phyloP scores from a whole-genome alignment of 2,888 invertebrate species.

The Trypoxylon attenuatum region DNA sequence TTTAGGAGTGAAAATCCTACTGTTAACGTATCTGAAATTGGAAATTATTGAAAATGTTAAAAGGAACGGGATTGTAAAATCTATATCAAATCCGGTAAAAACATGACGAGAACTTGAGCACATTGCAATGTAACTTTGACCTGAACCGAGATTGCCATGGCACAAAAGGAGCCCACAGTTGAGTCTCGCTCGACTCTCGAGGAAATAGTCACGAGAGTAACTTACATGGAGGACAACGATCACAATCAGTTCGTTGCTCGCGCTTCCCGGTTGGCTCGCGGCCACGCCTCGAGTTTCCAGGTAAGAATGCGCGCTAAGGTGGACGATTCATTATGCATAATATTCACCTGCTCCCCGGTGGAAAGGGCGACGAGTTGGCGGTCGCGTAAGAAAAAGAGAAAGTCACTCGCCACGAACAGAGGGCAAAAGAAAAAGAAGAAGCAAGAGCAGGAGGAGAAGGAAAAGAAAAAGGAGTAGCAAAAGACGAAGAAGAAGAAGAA shows the following conservation, averaged over 20 bases:
- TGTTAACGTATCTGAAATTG: too few relatives aligned
- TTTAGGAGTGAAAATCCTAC: too few relatives aligned
- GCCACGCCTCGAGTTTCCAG: slow-evolving; percentile 49
- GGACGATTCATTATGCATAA: slow-evolving; percentile 60
- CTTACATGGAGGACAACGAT: too few relatives aligned
- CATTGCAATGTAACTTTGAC: too few relatives aligned
- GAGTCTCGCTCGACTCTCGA: too few relatives aligned
- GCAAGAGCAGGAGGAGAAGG: slow-evolving; percentile 8
- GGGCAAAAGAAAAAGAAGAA: slow-evolving; percentile 30
- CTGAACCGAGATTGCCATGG: too few relatives aligned
- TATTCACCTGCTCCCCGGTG: slow-evolving; percentile 53
- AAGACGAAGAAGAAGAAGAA: background rate
- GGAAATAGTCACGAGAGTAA: too few relatives aligned
- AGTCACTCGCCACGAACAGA: slow-evolving; percentile 34
- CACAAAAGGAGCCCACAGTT: too few relatives aligned
- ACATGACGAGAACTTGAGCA: too few relatives aligned
- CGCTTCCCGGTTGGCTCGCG: slow-evolving; percentile 26
- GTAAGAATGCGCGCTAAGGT: slow-evolving; percentile 33
- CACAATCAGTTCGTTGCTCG: slow-evolving; percentile 26
- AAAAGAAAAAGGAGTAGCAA: background rate
- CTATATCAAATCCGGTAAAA: too few relatives aligned
- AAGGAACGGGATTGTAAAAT: too few relatives aligned
- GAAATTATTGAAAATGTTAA: too few relatives aligned
- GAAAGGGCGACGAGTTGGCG: slow-evolving; percentile 23
- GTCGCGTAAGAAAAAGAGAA: slow-evolving; percentile 15